Percentiles rank a stretch among this genome's conserved stretches.
phyloP scores from a whole-genome alignment of 2,888 invertebrate species.

The Drosophila infuscata region DNA sequence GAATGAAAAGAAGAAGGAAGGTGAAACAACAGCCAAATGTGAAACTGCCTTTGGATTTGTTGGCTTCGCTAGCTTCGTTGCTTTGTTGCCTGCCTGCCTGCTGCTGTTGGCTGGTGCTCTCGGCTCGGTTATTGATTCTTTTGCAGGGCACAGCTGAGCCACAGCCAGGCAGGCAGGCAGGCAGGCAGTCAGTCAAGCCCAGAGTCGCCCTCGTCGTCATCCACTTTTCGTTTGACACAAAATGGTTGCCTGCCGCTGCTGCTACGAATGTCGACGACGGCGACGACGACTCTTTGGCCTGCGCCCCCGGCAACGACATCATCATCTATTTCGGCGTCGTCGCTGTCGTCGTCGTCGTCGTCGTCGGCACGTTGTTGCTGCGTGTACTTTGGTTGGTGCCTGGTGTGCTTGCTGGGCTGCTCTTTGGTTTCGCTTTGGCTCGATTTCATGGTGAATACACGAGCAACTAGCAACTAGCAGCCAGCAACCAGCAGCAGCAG shows the following conservation, averaged over 20 bases:
- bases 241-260: conserved; percentile 66
- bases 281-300: conserved; percentile 57
- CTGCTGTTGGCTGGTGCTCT: conserved; percentile 44
- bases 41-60: conserved; percentile 60
- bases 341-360: conserved; percentile 22
- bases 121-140: conserved; percentile 69
- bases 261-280: conserved; percentile 11
- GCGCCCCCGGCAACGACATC: conserved; percentile 76
- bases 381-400: conserved; percentile 55
- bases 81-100: conserved; percentile 25
- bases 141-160: conserved; percentile 37
- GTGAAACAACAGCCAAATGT: conserved; percentile 23
- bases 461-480: conserved; percentile 24
- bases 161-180: conserved; percentile 28
- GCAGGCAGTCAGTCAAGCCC: conserved; percentile 18
- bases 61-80: conserved; percentile 74
- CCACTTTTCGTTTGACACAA: conserved; percentile 61
- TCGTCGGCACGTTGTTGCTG: conserved; percentile 67
- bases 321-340: conserved; percentile 57
- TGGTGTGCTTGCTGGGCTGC: conserved; percentile 52
- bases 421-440: conserved; percentile 76
- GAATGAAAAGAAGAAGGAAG: conserved; percentile 22
- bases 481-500: conserved; percentile 35
- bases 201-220: conserved; percentile 59
- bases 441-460: conserved; percentile 76